Base-by-base conservation (phyloP, 2,888 invertebrate species). In the Leucophora obtusa region DNA sequence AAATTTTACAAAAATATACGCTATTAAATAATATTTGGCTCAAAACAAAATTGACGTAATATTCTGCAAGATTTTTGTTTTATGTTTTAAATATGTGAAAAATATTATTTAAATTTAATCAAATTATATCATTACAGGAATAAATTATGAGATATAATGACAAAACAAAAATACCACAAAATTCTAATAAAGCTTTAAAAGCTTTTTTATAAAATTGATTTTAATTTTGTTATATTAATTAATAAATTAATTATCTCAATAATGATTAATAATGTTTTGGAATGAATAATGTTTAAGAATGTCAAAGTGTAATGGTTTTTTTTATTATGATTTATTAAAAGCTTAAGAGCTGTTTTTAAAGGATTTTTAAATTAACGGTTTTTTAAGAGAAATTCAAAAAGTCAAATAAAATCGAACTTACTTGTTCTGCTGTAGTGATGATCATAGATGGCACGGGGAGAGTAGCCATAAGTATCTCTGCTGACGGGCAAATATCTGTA, bases 401-500 rank as follows among this genome's bases (percentile, higher is more conserved):
- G 1, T 1, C 1, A 35, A 59, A 50, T 11, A n/a, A 28, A 53
- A 15, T 18, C 15, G 4, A 51, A 95, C 96, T 94, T 93, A 96
- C 96, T 94, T 93, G 96, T 95, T 93, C 95, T 93, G 89, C 93
- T 92, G 92, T 95, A 96, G 92, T 96, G 95, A 92, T 95, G 96
- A 88, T 96, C 94, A 91, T 95, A 96, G 92, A 96, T 95, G 90
- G 95, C 92, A 91, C 96, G 94, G 86, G 96, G 96, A 86, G 96
- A 95, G 92, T 96, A 96, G 84, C 96, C 96, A 92, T 96, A 96
- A 88, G 94, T 94, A 90, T 96, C 96, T 89, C 96, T 94, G 92
- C 96, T 96, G 87, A 97, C 95, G 86, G 96, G 96, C 91, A 95
- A 92, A 92, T 96, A 96, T 92, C 96, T 95, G 93, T 96, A 96